These are phyloP conservation scores for Acromyrmex echinatior DNA, from an alignment of 1,140 invertebrate genomes.

Conservation along the genomic window DNA sequence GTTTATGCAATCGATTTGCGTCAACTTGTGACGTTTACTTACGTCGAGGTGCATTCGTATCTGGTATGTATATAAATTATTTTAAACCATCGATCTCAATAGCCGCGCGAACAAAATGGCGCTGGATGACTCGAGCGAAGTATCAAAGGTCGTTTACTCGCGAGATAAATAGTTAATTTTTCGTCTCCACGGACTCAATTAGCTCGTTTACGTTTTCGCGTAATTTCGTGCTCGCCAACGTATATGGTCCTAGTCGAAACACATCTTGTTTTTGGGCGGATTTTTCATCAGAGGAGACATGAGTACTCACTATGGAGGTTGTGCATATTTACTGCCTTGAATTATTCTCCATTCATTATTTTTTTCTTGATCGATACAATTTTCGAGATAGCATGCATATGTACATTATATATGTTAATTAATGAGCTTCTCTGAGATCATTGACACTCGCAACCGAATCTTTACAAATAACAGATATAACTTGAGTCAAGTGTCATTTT, in stretches of 20 bases:
- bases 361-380: neutral
- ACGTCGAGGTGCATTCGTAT: neutral
- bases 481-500: slow-evolving; percentile 10
- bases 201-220: neutral
- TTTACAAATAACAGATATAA: neutral
- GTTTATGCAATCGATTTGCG: neutral
- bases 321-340: slow-evolving; percentile 53
- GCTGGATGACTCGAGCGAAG: slow-evolving; percentile 80
- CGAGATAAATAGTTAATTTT: slow-evolving; percentile 57
- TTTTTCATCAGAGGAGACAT: slow-evolving; percentile 74
- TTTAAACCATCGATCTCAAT: slow-evolving; percentile 38
- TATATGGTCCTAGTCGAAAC: slow-evolving; percentile 62
- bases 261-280: neutral
- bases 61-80: slow-evolving; percentile 15
- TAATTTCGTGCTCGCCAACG: slow-evolving; percentile 18
- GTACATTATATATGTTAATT: too few species aligned
- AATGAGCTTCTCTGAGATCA: neutral
- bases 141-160: slow-evolving; percentile 80
- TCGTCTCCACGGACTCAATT: slow-evolving; percentile 16
- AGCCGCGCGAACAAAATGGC: slow-evolving; percentile 78
- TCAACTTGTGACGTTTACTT: neutral
- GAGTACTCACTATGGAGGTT: slow-evolving; percentile 83
- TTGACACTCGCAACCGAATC: neutral
- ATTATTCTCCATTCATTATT: neutral
- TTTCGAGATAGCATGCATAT: neutral